Conservation (phyloP, 2,113 vertebrate species). For the Pao palembangensis region DNA sequence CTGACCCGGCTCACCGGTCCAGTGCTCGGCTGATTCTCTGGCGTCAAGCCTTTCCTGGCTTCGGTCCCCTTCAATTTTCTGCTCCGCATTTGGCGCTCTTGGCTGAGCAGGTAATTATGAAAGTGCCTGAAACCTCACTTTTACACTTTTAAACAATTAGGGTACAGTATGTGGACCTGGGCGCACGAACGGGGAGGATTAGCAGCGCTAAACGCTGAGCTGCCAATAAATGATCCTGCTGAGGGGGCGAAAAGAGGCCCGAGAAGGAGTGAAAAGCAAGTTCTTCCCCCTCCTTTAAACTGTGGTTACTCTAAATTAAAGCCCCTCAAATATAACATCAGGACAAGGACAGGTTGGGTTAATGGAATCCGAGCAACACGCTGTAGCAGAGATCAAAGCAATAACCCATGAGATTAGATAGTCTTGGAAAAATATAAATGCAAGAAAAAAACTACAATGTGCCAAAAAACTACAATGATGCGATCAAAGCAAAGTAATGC, state of each 20-base stretch:
- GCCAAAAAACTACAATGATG: too few relatives aligned
- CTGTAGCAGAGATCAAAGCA: too few relatives aligned
- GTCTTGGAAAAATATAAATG: too few relatives aligned
- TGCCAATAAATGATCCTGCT: slow-evolving; percentile 60
- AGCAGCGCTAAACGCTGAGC: slow-evolving; percentile 63
- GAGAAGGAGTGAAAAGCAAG: slow-evolving; percentile 8
- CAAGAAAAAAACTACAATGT: too few relatives aligned
- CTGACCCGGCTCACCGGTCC: slow-evolving; percentile 72
- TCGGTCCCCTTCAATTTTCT: not conserved
- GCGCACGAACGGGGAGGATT: slow-evolving; percentile 62
- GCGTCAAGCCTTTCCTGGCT: slow-evolving; percentile 63
- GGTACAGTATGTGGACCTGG: slow-evolving; percentile 53
- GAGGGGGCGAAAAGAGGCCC: not conserved
- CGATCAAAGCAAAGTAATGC: too few relatives aligned
- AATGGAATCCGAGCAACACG: too few relatives aligned
- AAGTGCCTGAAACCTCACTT: slow-evolving; percentile 61
- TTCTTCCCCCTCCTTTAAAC: too few relatives aligned
- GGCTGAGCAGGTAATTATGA: slow-evolving; percentile 67
- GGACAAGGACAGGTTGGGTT: too few relatives aligned
- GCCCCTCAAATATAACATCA: too few relatives aligned
- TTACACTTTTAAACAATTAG: slow-evolving; percentile 66
- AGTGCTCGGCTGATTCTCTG: slow-evolving; percentile 67
- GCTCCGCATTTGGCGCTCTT: slow-evolving; percentile 14
- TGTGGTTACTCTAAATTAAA: too few relatives aligned
- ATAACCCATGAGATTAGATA: too few relatives aligned